Base-by-base conservation (phyloP, 1,140 invertebrate species). In the Rhagoletis zephyria region DNA sequence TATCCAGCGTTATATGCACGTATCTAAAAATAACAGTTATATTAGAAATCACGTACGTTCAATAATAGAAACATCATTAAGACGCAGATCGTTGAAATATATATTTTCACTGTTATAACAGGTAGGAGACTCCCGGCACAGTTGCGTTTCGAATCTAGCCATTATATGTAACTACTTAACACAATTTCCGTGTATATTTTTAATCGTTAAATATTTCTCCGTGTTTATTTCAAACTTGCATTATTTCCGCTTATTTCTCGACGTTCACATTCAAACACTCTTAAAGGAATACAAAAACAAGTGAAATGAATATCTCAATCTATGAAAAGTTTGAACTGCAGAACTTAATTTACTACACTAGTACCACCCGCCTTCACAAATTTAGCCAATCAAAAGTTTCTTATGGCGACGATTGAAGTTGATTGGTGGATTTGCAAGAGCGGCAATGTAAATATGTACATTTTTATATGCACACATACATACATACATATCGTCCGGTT, bases 81-180 rank as follows among this genome's bases (percentile, higher is more conserved):
- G 60, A 40, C 85, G 85, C 85, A 85, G 4, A n/a, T 63, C 60
- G 42, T 63, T 85, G 59, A 61, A 85, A 63, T 85, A 85, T 45
- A 60, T 45, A 63, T 60, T 85, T 42, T 85, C 85, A 63, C 51
- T 85, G 12, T 40, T 85, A 30, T 85, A 85, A 85, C 56, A 85
- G 19, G 40, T 60, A 40, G 85, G 56, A 6, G 85, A 85, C 3
- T 63, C 19, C 4, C 59, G 60, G 30, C 85, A 85, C 7, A 85
- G 61, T 63, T 85, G 85, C 9, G 85, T 3, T 14, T 85, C 85
- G 85, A 63, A 85, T 42, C 85, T n/a, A 10, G 85, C 56, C 85
- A 85, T 85, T n/a, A 4, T 63, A 63, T 42, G 60, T 85, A 30
- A 59, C 60, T 59, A 48, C 45, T 85, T 59, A 85, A 85, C 56